phyloP scores from a whole-genome alignment of 2,797 vertebrate genomes.

The Phoebastria nigripes region DNA sequence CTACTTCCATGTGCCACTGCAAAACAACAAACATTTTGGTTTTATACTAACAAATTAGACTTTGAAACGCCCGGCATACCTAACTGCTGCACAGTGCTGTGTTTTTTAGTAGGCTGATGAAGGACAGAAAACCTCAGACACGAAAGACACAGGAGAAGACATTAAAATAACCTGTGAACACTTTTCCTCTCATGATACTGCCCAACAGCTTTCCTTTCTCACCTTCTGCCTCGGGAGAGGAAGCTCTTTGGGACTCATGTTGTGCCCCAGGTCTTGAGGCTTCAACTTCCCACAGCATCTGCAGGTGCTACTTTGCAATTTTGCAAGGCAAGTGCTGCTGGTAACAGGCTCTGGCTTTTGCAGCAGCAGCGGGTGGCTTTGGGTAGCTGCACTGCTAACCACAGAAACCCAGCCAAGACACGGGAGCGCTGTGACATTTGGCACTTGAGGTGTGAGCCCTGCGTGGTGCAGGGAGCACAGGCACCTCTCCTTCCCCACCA shows the following conservation, averaged over 20 bases:
- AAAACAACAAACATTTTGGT: background rate
- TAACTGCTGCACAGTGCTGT: no score
- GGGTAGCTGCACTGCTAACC: background rate
- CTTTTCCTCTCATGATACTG: rapidly evolving
- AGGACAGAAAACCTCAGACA: background rate
- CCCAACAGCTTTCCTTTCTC: background rate
- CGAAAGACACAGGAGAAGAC: background rate
- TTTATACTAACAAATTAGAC: background rate
- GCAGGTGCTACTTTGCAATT: background rate
- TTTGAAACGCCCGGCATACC: rapidly evolving
- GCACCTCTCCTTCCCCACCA: background rate
- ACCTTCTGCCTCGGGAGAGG: background rate
- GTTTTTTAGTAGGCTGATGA: background rate
- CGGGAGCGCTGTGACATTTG: rapidly evolving
- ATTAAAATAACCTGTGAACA: rapidly evolving
- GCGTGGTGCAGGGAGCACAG: rapidly evolving
- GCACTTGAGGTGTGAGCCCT: background rate
- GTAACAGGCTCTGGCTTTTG: background rate
- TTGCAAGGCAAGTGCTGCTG: background rate
- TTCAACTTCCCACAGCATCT: background rate
- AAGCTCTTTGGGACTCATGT: rapidly evolving
- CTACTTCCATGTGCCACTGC: background rate
- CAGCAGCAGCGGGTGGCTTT: background rate
- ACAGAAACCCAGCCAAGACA: rapidly evolving
- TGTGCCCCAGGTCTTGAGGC: background rate